A percentile compares a stretch with the other conserved stretches of the same genome.
Conservation (phyloP, 2,888 invertebrate genomes). For the Conomelus anceps region DNA sequence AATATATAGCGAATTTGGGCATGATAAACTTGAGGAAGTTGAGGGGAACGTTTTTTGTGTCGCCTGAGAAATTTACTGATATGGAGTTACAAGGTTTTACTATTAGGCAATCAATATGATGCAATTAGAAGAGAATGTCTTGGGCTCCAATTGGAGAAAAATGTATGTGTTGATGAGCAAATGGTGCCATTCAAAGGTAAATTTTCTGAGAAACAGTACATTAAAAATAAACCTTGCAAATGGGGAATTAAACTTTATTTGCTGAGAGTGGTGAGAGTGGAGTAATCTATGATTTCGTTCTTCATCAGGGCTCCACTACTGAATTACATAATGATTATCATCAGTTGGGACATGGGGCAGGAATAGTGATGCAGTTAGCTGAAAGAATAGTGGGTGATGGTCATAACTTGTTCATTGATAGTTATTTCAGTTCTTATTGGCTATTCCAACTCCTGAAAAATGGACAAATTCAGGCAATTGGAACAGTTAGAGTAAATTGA, state of each 20-base stretch:
- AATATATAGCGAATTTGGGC: neutral
- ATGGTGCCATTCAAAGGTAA: too few relatives aligned
- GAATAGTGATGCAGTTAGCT: neutral
- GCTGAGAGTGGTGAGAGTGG: neutral
- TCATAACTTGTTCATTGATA: too few relatives aligned
- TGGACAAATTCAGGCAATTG: neutral
- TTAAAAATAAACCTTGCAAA: neutral
- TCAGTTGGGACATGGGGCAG: neutral
- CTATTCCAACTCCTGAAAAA: neutral
- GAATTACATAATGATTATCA: neutral
- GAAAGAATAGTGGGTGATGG: too few relatives aligned
- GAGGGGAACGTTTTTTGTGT: too few relatives aligned
- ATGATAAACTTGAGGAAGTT: neutral
- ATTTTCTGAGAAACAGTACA: neutral
- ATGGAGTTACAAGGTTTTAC: too few relatives aligned
- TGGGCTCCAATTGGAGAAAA: neutral
- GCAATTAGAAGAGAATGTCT: neutral
- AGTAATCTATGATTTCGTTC: neutral
- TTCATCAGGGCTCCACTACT: neutral
- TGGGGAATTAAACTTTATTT: neutral
- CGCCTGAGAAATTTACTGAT: too few relatives aligned
- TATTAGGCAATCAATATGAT: too few relatives aligned
- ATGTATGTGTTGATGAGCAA: neutral
- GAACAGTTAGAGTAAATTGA: neutral
- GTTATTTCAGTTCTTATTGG: too few relatives aligned